These are phyloP conservation scores for Rousettus leschenaultii DNA, from an alignment of 2,113 vertebrate species.

Conservation along the genomic window DNA sequence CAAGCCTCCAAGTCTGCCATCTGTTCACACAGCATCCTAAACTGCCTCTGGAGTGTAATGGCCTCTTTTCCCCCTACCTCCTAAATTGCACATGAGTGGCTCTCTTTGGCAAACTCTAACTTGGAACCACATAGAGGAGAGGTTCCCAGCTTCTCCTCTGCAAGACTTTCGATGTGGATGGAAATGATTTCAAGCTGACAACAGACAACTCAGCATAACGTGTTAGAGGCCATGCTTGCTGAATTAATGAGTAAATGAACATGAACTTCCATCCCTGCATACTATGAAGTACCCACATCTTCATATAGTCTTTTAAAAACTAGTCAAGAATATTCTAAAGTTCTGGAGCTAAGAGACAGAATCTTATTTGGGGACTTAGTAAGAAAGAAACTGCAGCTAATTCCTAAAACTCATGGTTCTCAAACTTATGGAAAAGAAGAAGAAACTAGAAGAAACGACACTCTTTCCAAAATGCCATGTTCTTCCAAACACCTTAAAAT, in stretches of 20 bases:
- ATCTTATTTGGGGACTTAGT: background rate
- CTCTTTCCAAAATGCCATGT: constrained; percentile 1
- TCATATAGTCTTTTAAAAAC: background rate
- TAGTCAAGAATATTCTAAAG: background rate
- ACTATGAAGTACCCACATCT: background rate
- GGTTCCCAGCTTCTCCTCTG: background rate
- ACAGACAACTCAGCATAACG: background rate
- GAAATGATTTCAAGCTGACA: background rate
- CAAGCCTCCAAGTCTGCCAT: background rate
- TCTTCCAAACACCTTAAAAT: constrained; percentile 26
- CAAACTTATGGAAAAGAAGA: background rate
- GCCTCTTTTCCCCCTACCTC: background rate
- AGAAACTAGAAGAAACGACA: background rate
- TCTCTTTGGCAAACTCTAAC: background rate
- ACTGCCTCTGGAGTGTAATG: background rate
- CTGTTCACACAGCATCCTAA: constrained; percentile 13
- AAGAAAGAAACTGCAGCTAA: background rate
- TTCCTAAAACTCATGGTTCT: background rate
- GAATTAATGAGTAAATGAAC: background rate
- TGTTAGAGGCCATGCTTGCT: background rate
- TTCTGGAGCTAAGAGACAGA: background rate
- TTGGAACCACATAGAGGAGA: background rate
- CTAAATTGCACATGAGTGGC: background rate
- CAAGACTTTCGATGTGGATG: background rate
- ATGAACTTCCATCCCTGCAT: background rate